Conservation (phyloP, 2,797 vertebrate genomes). For the Hydrolagus colliei region DNA sequence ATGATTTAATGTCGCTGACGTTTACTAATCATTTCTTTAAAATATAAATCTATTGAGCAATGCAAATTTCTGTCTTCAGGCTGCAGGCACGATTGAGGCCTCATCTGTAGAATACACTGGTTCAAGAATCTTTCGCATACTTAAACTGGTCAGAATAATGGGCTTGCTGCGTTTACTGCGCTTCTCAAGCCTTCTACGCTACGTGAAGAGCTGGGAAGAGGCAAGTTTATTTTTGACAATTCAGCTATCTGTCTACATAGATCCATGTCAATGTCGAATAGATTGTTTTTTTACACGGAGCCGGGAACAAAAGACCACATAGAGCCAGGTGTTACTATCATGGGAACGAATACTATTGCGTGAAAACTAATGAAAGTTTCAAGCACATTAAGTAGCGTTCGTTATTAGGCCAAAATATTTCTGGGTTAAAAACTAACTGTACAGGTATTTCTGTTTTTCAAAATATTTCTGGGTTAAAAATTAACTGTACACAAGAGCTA, state of each 20-base stretch:
- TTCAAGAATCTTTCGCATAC: slow-evolving; percentile 28
- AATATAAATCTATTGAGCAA: not conserved
- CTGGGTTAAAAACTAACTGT: no score
- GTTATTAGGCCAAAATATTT: no score
- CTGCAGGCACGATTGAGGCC: slow-evolving; percentile 4
- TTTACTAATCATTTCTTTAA: not conserved
- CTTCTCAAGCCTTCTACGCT: slow-evolving; percentile 18
- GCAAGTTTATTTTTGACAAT: slow-evolving; percentile 22
- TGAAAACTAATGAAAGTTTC: not conserved
- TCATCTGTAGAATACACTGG: slow-evolving; percentile 17
- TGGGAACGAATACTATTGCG: not conserved
- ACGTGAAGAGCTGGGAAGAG: slow-evolving; percentile 35
- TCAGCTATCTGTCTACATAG: not conserved
- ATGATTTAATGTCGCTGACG: no score
- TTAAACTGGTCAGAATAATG: slow-evolving; percentile 28
- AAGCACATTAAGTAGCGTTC: no score
- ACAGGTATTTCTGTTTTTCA: no score
- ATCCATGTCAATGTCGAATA: not conserved
- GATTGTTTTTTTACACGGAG: not conserved
- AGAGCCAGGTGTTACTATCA: not conserved
- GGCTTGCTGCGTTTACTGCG: slow-evolving; percentile 32
- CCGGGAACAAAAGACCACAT: no score
- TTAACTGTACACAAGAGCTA: no score
- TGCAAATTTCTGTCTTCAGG: not conserved
- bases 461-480: no score